These are phyloP conservation scores for Adelognathus sp. DNA, from an alignment of 2,888 invertebrate genomes.

Conservation along the genomic window DNA sequence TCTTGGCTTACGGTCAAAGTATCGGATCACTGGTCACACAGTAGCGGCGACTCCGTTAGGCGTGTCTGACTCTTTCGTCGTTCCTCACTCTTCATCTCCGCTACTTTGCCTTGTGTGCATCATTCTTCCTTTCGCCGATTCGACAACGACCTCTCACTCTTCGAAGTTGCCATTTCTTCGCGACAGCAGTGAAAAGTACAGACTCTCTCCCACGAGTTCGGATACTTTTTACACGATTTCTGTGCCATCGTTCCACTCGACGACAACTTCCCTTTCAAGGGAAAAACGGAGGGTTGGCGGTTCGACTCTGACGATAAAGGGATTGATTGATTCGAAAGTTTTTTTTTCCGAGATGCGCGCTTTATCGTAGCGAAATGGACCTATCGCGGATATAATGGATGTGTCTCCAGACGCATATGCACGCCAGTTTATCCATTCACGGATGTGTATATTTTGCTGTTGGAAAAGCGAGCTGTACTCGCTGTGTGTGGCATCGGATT, in stretches of 20 bases:
- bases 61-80: background rate
- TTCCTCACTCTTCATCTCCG: conserved; percentile 5
- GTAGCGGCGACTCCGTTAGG: conserved; percentile 18
- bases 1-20: background rate
- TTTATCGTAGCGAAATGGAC: conserved; percentile 54
- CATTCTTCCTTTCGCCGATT: conserved; percentile 45
- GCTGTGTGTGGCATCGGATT: conserved; percentile 18
- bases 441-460: background rate
- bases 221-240: conserved; percentile 34
- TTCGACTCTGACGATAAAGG: conserved; percentile 46
- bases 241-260: background rate
- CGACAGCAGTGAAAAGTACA: conserved; percentile 17
- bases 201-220: background rate
- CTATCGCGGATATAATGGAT: conserved; percentile 53
- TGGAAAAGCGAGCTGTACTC: conserved; percentile 1
- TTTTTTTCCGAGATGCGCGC: conserved; percentile 28
- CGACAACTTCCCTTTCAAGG: conserved; percentile 51
- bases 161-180: conserved; percentile 38
- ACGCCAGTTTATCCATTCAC: background rate
- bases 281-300: background rate
- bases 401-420: conserved; percentile 21
- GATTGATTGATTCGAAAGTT: conserved; percentile 61
- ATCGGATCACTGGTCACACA: background rate
- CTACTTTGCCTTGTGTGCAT: conserved; percentile 25
- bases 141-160: conserved; percentile 52